A percentile compares a stretch with the other conserved stretches of the same genome.
phyloP scores from a whole-genome alignment of 2,888 invertebrate genomes.

The Agonopterix alstromeriana region DNA sequence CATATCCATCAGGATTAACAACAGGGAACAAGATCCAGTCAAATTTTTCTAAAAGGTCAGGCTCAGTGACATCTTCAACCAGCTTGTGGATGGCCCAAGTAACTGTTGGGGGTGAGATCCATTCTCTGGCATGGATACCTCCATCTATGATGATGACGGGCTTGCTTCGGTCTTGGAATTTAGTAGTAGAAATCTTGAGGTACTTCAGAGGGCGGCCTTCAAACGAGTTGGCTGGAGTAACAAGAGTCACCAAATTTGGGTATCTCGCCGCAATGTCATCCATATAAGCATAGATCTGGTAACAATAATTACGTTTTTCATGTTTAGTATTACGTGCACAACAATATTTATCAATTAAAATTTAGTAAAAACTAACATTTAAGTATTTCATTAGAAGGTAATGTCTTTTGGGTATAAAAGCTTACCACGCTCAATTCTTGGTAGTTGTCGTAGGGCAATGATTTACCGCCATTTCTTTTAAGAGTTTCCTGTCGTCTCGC shows the following conservation, averaged over 20 bases:
- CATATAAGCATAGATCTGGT: slow-evolving; percentile 50
- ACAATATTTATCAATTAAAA: no score
- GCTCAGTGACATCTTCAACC: slow-evolving; percentile 74
- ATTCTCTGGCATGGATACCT: slow-evolving; percentile 81
- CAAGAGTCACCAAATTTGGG: slow-evolving; percentile 38
- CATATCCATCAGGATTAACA: slow-evolving; percentile 85
- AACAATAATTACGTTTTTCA: neutral
- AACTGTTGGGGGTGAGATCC: slow-evolving; percentile 82
- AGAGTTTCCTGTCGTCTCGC: slow-evolving; percentile 19
- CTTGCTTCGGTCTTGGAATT: slow-evolving; percentile 52
- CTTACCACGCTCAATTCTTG: slow-evolving; percentile 43
- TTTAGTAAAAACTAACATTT: no score
- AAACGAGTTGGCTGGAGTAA: slow-evolving; percentile 67
- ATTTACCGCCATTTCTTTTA: slow-evolving; percentile 27
- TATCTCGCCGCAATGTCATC: slow-evolving; percentile 36
- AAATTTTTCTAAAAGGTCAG: slow-evolving; percentile 72
- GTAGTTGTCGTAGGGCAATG: slow-evolving; percentile 26
- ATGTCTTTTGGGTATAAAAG: slow-evolving; percentile 3
- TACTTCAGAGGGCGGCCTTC: slow-evolving; percentile 76
- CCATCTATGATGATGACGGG: slow-evolving; percentile 79
- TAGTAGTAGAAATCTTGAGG: slow-evolving; percentile 75
- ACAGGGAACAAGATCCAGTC: slow-evolving; percentile 82
- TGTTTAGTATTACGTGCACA: neutral
- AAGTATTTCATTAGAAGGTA: no score
- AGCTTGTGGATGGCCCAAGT: slow-evolving; percentile 81